phyloP scores from a whole-genome alignment of 1,140 invertebrate genomes.

The Pogonomyrmex californicus region DNA sequence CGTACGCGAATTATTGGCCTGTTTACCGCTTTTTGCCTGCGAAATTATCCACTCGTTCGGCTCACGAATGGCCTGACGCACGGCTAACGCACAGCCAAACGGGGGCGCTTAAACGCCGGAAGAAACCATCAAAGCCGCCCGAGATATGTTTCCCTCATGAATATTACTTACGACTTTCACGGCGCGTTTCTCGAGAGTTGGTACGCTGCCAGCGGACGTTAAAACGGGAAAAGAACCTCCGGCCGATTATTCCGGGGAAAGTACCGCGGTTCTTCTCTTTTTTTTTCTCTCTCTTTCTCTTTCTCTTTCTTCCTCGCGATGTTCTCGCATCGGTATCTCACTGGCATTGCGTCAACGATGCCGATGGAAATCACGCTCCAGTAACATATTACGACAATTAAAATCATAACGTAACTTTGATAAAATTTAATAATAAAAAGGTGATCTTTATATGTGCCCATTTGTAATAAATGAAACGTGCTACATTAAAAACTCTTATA shows the following conservation, averaged over 20 bases:
- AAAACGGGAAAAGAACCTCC: conserved; percentile 43
- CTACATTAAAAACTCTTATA: background rate
- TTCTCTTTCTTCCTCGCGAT: background rate
- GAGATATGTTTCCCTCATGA: conserved; percentile 60
- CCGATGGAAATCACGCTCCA: background rate
- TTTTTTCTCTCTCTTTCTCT: background rate
- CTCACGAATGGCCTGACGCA: conserved; percentile 48
- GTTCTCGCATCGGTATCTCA: background rate
- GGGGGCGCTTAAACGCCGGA: conserved; percentile 61
- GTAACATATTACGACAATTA: background rate
- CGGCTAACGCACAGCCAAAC: conserved; percentile 48
- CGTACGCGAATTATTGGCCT: conserved; percentile 69
- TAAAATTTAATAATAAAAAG: background rate
- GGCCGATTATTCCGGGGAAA: conserved; percentile 48
- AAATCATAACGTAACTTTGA: background rate
- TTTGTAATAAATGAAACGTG: background rate
- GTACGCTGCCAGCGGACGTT: conserved; percentile 50
- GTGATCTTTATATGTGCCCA: background rate
- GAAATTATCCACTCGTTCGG: conserved; percentile 70
- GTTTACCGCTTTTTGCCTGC: conserved; percentile 68
- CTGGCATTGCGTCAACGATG: conserved; percentile 7
- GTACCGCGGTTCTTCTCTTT: background rate
- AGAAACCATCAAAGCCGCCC: conserved; percentile 56
- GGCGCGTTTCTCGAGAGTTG: conserved; percentile 43
- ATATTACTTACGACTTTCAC: conserved; percentile 62